Conservation (phyloP, 35 echinoderm and acorn worm genomes). For the Lytechinus pictus region DNA sequence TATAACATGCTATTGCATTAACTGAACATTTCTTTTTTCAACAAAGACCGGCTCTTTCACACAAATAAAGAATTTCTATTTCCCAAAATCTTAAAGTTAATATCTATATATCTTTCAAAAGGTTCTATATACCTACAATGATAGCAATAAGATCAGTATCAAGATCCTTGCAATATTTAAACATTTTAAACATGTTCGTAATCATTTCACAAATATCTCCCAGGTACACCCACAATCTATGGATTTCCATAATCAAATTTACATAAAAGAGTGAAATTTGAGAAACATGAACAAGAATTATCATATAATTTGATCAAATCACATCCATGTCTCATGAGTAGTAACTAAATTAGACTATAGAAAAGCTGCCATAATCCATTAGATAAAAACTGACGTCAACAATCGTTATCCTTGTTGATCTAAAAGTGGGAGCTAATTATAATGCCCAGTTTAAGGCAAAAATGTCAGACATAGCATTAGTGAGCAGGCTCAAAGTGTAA, state of each 20-base stretch:
- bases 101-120: too few relatives aligned
- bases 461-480: too few relatives aligned
- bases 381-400: not conserved
- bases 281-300: not conserved
- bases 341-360: not conserved
- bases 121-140: not conserved
- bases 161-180: too few relatives aligned
- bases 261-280: not conserved
- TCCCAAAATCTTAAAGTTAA: too few relatives aligned
- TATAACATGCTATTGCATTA: too few relatives aligned
- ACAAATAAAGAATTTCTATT: too few relatives aligned
- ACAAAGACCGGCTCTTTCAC: too few relatives aligned
- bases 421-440: not conserved
- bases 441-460: not conserved
- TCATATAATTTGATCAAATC: not conserved
- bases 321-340: not conserved
- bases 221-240: not conserved
- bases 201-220: not conserved
- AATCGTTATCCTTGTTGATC: not conserved
- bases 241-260: not conserved
- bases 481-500: too few relatives aligned
- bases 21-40: too few relatives aligned
- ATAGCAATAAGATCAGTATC: not conserved
- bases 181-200: not conserved
- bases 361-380: slow-evolving; percentile 1